Base-by-base conservation (phyloP, 2,797 vertebrate genomes). In the Gastrophryne carolinensis region DNA sequence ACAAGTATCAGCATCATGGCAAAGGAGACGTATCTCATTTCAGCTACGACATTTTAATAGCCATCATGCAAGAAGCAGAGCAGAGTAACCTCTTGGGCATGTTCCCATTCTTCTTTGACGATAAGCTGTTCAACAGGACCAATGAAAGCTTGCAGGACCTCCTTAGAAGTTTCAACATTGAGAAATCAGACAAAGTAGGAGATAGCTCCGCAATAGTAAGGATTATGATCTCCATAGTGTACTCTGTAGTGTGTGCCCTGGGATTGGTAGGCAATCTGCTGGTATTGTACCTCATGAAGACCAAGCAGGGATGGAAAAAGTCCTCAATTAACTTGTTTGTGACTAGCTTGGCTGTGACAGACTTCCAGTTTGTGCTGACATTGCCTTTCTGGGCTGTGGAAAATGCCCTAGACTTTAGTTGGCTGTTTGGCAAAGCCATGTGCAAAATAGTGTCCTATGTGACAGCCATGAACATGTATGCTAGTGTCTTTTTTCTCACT, bases 311-410 rank as follows among this genome's bases (percentile, higher is more conserved):
- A 49, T 98, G 97, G 97, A 97, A 90, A 26, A 96, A 96, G 61
- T 98, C 96, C 24, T 92, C 95, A 49, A 95, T 97, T 81, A 96
- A 98, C 79, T 91, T 98, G 19, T 98, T 98, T 10, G 96, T 98
- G 11, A 97, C 95, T 23, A 94, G 95, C 74, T 68, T 98, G 84
- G 96, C 96, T 0, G 89, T 95, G 72, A 98, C 97, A 0, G 97
- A 99, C 86, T 94, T 98, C 56, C 96, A 98, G 85, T 99, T 99
- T 56, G 96, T 97, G 10, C 85, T 98, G 81, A 98, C 95, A 0
- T 82, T 98, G 82, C 97, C 96, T 0, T 97, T 98, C 87, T 98
- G 97, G 96, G 97, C 97, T 0, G 94, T 98, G 86, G 97, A 99
- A 73, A 98, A 97, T 0, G 96, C 95, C 0, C 80, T 98, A 80